Conservation (phyloP, 1,140 invertebrate genomes). For the Caenorhabditis briggsae region DNA sequence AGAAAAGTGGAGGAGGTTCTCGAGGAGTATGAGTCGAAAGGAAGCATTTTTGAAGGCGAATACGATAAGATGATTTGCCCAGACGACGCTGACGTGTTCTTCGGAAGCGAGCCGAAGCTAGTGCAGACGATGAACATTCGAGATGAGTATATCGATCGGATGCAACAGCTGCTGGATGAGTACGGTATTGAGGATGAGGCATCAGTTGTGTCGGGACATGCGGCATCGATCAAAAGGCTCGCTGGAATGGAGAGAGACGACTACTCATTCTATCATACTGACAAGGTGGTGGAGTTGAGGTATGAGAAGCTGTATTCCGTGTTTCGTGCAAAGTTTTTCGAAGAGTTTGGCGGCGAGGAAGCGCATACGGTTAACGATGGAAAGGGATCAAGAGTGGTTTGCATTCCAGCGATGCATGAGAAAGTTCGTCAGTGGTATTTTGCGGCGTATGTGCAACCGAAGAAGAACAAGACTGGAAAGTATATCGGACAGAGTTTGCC, state of each 20-base stretch:
- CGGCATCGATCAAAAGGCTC: slow-evolving; percentile 64
- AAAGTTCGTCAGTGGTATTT: slow-evolving; percentile 60
- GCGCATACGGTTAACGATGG: slow-evolving; percentile 57
- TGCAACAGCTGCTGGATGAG: slow-evolving; percentile 69
- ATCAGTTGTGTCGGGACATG: slow-evolving; percentile 71
- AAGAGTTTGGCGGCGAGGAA: slow-evolving; percentile 68
- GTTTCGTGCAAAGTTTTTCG: slow-evolving; percentile 64
- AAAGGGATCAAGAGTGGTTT: neutral
- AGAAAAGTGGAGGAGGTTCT: slow-evolving; percentile 65
- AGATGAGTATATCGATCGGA: slow-evolving; percentile 65
- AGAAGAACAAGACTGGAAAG: neutral
- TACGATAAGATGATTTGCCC: slow-evolving; percentile 55
- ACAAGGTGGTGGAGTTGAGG: slow-evolving; percentile 68
- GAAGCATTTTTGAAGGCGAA: slow-evolving; percentile 47
- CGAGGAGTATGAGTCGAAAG: slow-evolving; percentile 46
- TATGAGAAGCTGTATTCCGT: slow-evolving; percentile 64
- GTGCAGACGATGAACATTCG: slow-evolving; percentile 56
- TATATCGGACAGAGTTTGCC: slow-evolving; percentile 62
- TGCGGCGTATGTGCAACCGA: slow-evolving; percentile 50
- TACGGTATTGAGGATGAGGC: slow-evolving; percentile 74
- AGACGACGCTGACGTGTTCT: slow-evolving; percentile 51
- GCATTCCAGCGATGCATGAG: slow-evolving; percentile 36
- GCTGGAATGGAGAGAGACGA: slow-evolving; percentile 72
- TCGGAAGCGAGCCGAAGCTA: slow-evolving; percentile 16
- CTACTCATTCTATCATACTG: slow-evolving; percentile 70